phyloP scores from a whole-genome alignment of 1,140 invertebrate species.

The Holotrichia oblita region DNA sequence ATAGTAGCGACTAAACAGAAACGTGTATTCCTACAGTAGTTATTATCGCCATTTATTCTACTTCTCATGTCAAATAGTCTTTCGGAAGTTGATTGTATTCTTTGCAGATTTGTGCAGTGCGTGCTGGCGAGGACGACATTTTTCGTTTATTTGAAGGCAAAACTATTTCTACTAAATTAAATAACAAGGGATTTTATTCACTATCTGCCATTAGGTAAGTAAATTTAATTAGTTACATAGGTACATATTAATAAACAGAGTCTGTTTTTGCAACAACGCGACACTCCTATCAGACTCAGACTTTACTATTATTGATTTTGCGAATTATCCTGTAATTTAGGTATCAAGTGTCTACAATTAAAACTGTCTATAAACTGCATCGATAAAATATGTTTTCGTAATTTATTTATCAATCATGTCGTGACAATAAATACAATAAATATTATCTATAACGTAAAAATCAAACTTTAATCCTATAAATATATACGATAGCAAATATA shows the following conservation, averaged over 20 bases:
- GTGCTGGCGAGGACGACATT: not conserved
- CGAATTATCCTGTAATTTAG: not conserved
- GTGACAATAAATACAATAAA: not conserved
- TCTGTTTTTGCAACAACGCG: not conserved
- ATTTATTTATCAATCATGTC: not conserved
- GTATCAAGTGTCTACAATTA: not conserved
- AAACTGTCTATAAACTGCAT: not conserved
- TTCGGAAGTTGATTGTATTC: not conserved
- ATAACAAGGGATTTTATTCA: not conserved
- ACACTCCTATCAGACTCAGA: not conserved
- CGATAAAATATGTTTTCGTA: not conserved
- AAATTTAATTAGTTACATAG: not conserved
- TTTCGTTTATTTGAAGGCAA: not conserved
- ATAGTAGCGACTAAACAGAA: not conserved
- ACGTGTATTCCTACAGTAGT: not conserved
- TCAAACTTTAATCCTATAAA: not conserved
- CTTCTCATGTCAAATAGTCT: constrained; percentile 4
- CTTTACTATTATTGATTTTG: not conserved
- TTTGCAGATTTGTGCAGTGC: not conserved
- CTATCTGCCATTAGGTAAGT: not conserved
- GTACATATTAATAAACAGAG: not conserved
- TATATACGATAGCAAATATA: not conserved
- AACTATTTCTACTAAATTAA: not conserved
- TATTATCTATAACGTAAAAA: not conserved
- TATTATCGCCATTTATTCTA: not conserved